Percentiles rank a stretch among this genome's conserved stretches.
These are phyloP conservation scores for Smittia aterrima DNA, from an alignment of 2,888 invertebrate genomes.

Conservation along the genomic window DNA sequence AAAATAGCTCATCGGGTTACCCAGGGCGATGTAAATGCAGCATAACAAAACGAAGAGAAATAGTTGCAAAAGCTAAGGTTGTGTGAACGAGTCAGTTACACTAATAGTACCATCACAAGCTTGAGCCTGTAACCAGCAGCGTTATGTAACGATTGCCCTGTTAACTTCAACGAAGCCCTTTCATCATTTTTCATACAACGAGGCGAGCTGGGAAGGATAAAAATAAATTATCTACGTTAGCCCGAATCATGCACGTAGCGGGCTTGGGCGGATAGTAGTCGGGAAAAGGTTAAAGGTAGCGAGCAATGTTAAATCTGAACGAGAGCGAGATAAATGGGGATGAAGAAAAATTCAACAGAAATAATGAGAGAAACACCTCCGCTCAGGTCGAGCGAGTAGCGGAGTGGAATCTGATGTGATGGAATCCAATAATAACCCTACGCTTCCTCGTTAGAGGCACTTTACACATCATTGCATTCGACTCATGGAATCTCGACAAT, in stretches of 20 bases:
- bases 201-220: background rate
- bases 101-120: background rate
- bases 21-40: background rate
- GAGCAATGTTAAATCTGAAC: background rate
- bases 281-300: constrained; percentile 14
- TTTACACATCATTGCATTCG: constrained; percentile 26
- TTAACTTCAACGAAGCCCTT: background rate
- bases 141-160: background rate
- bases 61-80: background rate
- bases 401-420: background rate
- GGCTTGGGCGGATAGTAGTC: background rate
- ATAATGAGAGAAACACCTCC: background rate
- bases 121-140: background rate
- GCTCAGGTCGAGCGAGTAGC: background rate
- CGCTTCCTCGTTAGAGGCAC: background rate
- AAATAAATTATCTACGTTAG: background rate
- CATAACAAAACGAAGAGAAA: background rate
- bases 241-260: background rate
- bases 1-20: background rate
- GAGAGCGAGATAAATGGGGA: no score
- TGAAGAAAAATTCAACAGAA: background rate
- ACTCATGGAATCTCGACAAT: constrained; percentile 7
- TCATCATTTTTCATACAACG: background rate
- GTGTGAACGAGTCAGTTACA: background rate
- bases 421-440: constrained; percentile 22